Evolutionary conservation across 2,888 invertebrate genomes (phyloP).

Genomic region (Drosophila histrio): DNA sequence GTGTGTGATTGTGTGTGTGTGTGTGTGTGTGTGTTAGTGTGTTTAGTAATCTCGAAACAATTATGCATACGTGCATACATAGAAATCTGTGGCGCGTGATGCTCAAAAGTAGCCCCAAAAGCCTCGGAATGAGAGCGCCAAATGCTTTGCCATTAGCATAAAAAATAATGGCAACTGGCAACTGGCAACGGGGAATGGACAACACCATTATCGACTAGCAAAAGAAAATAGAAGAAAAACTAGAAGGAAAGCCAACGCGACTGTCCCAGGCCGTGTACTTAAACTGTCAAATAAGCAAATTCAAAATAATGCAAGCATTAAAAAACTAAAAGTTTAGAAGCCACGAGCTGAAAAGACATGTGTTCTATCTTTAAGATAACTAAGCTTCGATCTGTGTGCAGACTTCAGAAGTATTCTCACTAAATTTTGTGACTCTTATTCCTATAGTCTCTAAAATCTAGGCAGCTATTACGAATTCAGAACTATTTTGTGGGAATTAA

Average conservation of each 20-base stretch:
- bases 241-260: neutral
- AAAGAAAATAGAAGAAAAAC: slow-evolving; percentile 1
- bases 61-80: slow-evolving; percentile 77
- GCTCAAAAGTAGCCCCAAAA: slow-evolving; percentile 63
- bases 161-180: slow-evolving; percentile 66
- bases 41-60: slow-evolving; percentile 73
- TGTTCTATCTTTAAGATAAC: too few relatives aligned
- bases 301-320: too few relatives aligned
- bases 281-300: too few relatives aligned
- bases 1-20: slow-evolving; percentile 1
- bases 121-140: slow-evolving; percentile 74
- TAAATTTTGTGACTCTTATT: too few relatives aligned
- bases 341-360: too few relatives aligned
- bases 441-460: too few relatives aligned
- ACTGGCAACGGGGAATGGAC: slow-evolving; percentile 19
- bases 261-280: too few relatives aligned
- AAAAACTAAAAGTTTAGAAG: too few relatives aligned
- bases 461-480: too few relatives aligned
- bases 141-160: slow-evolving; percentile 77
- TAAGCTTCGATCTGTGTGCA: too few relatives aligned
- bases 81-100: slow-evolving; percentile 77
- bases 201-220: slow-evolving; percentile 21
- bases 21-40: slow-evolving; percentile 4
- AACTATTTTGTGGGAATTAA: too few relatives aligned
- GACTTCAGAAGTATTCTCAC: too few relatives aligned